Conservation (phyloP, 2,113 vertebrate genomes). For the Trogon surrucura region DNA sequence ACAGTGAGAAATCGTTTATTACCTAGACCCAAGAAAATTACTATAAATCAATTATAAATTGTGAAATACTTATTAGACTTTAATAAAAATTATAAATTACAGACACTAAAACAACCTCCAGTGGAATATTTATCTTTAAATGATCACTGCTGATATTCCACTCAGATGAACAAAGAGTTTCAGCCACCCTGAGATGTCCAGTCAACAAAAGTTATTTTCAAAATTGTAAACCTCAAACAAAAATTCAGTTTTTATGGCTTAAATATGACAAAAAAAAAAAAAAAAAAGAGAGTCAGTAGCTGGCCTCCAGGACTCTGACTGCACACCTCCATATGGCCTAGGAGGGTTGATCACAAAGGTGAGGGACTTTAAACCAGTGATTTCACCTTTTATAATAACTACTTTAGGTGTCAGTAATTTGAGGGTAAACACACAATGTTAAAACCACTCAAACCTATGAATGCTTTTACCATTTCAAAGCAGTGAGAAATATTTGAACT, state of each 20-base stretch:
- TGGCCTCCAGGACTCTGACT: background rate
- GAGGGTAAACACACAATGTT: background rate
- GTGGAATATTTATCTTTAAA: background rate
- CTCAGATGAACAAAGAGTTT: background rate
- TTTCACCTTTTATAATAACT: background rate
- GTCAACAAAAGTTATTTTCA: background rate
- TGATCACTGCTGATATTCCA: background rate
- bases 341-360: background rate
- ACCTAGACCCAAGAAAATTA: background rate
- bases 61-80: background rate
- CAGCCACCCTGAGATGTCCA: background rate
- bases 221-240: background rate
- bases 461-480: background rate
- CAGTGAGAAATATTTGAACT: background rate
- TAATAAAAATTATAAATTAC: background rate
- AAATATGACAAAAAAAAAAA: background rate
- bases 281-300: background rate
- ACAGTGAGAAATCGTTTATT: background rate
- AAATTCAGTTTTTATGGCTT: background rate
- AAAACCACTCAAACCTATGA: background rate
- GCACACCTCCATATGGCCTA: fast-evolving
- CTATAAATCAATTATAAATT: background rate
- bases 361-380: background rate
- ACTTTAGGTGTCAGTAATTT: background rate
- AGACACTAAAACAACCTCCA: background rate